phyloP scores from a whole-genome alignment of 2,888 invertebrate genomes.

The Cryptus armator region DNA sequence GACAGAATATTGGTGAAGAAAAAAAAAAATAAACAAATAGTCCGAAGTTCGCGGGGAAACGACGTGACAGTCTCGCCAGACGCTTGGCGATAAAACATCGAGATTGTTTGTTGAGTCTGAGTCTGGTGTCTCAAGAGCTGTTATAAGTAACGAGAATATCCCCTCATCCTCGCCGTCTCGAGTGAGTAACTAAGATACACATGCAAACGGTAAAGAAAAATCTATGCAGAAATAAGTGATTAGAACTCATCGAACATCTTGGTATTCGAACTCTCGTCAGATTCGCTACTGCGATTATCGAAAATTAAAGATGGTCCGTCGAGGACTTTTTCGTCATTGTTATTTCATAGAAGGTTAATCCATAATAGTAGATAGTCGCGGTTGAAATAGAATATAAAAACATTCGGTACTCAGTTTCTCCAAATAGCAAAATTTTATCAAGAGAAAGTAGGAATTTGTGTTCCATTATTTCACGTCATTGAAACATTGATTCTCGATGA shows the following conservation, averaged over 20 bases:
- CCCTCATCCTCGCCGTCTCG: neutral
- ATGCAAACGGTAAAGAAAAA: neutral
- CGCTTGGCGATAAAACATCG: slow-evolving; percentile 48
- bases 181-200: neutral
- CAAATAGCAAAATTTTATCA: too few relatives aligned
- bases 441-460: too few relatives aligned
- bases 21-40: slow-evolving; percentile 20
- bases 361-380: too few relatives aligned
- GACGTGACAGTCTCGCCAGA: slow-evolving; percentile 20
- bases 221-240: neutral
- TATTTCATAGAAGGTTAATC: too few relatives aligned
- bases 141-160: slow-evolving; percentile 39
- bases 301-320: too few relatives aligned
- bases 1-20: slow-evolving; percentile 4
- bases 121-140: slow-evolving; percentile 37
- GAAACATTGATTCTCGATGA: too few relatives aligned
- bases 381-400: too few relatives aligned
- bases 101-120: slow-evolving; percentile 53
- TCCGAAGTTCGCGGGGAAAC: slow-evolving; percentile 49
- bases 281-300: neutral
- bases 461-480: too few relatives aligned
- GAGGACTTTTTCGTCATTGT: neutral
- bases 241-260: neutral
- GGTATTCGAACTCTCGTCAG: neutral
- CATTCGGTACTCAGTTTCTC: too few relatives aligned